A percentile compares a stretch with the other conserved stretches of the same genome.
Conservation (phyloP, 2,113 vertebrate genomes). For the Oceanites oceanicus region DNA sequence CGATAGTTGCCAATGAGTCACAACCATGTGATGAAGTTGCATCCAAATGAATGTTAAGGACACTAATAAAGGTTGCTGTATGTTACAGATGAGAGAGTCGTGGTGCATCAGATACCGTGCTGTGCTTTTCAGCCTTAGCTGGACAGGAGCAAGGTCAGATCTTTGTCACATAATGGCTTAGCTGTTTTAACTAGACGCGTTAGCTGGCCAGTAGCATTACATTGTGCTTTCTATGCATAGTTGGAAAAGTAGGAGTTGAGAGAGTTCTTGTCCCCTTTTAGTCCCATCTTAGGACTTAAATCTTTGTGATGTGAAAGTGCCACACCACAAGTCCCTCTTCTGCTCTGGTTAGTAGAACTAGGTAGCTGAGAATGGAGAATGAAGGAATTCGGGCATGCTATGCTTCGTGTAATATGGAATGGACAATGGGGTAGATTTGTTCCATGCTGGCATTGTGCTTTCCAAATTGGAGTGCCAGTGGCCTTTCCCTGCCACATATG, state of each 20-base stretch:
- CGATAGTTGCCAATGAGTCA: neutral
- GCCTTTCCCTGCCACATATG: neutral
- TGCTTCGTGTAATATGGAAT: neutral
- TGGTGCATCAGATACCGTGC: neutral
- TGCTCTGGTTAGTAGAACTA: neutral
- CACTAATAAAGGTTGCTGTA: neutral
- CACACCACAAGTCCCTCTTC: neutral
- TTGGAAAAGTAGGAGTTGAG: neutral
- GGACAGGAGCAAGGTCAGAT: neutral
- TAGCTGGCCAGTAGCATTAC: neutral
- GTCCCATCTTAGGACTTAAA: neutral
- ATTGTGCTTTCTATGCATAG: neutral
- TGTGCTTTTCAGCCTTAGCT: neutral
- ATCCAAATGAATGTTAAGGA: neutral
- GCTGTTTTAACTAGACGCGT: neutral
- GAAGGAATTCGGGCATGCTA: neutral
- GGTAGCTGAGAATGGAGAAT: neutral
- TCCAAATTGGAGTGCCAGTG: neutral
- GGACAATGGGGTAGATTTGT: accelerated
- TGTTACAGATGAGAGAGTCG: neutral
- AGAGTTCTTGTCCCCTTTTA: neutral
- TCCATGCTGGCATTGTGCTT: neutral
- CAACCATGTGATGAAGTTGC: neutral
- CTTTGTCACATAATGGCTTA: neutral
- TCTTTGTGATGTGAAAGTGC: neutral